Conservation (phyloP, 2,797 vertebrate genomes). For the Poeciliopsis presidionis region DNA sequence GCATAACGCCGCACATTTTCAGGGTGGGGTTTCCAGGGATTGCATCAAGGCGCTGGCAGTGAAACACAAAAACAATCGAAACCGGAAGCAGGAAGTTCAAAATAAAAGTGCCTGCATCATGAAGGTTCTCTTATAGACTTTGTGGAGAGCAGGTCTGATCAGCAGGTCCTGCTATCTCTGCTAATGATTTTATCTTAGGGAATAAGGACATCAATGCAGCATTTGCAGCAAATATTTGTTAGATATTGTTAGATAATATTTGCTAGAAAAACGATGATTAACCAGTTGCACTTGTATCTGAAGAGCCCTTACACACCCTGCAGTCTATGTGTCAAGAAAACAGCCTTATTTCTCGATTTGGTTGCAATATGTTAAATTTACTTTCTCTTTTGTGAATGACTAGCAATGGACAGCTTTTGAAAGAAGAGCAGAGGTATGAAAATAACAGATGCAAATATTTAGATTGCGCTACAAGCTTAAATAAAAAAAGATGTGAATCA, state of each 20-base stretch:
- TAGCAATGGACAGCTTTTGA: neutral
- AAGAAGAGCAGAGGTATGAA: neutral
- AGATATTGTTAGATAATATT: too few species aligned
- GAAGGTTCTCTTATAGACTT: neutral
- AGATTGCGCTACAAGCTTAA: neutral
- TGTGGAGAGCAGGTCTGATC: neutral
- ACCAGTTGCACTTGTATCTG: neutral
- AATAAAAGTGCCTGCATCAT: constrained; percentile 24
- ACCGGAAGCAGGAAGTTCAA: constrained; percentile 38
- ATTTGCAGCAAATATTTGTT: neutral
- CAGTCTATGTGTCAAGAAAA: neutral
- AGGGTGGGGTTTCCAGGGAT: constrained; percentile 62
- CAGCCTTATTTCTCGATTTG: neutral
- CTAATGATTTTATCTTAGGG: neutral
- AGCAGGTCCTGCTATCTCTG: neutral
- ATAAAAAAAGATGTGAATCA: neutral
- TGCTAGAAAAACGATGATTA: neutral
- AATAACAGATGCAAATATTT: neutral
- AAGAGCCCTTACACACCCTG: neutral
- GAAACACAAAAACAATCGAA: neutral
- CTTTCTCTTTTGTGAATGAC: neutral
- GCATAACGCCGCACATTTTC: constrained; percentile 58
- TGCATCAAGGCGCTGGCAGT: constrained; percentile 20
- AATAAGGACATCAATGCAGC: neutral
- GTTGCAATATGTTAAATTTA: neutral